These are phyloP conservation scores for Caradrina clavipalpis DNA, from an alignment of 2,888 invertebrate genomes.

Conservation along the genomic window DNA sequence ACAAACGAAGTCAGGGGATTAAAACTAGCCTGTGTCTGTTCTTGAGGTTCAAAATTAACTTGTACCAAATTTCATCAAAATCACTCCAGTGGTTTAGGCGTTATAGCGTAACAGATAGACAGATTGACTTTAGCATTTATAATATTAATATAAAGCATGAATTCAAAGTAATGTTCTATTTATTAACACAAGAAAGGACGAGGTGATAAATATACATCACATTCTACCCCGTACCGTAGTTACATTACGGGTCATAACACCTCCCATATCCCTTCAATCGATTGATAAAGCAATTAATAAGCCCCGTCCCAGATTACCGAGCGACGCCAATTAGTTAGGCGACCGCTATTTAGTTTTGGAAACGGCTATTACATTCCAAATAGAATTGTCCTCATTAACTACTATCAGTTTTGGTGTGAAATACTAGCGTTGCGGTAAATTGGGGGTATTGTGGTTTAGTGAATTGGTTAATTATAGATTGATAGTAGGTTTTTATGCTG, in stretches of 20 bases:
- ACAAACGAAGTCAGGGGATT: no score
- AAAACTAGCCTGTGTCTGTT: no score
- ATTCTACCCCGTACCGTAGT: conserved; percentile 37
- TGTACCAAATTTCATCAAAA: no score
- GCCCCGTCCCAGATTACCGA: conserved; percentile 58
- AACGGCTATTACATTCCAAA: conserved; percentile 59
- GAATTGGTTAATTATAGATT: conserved; percentile 14
- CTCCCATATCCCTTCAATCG: conserved; percentile 56
- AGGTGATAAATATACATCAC: conserved; percentile 43
- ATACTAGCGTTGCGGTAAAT: conserved; percentile 39
- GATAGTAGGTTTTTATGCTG: background rate
- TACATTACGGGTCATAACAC: conserved; percentile 38
- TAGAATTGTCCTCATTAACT: conserved; percentile 57
- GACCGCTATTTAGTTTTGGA: conserved; percentile 66
- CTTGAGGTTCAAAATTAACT: no score
- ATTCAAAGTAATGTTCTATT: no score
- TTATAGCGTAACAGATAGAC: no score
- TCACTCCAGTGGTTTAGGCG: no score
- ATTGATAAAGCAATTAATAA: conserved; percentile 65
- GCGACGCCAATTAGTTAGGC: conserved; percentile 59
- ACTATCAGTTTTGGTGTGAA: conserved; percentile 54
- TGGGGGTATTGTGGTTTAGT: conserved; percentile 21
- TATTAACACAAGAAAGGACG: conserved; percentile 1
- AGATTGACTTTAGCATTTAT: no score
- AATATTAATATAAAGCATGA: no score